Evolutionary conservation across 2,888 invertebrate species (phyloP), one percentile per base, ranked within the genome.

Genomic region (Drosophila yooni): DNA sequence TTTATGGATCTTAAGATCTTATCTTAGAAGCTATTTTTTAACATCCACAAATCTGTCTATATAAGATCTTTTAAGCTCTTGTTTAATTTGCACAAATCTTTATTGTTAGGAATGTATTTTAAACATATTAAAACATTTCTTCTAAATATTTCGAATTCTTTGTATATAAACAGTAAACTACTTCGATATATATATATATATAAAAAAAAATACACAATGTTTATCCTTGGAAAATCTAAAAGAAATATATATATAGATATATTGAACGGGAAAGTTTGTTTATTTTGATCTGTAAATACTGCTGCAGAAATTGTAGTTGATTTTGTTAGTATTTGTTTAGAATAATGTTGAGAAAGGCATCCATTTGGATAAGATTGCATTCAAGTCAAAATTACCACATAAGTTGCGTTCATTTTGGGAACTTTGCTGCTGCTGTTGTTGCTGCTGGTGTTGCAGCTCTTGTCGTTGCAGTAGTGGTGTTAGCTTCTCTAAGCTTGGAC

Each of bases 341-440:
- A 46, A 46, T 25, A 46, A 15, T 15, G 7, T 25, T 25, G 25
- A 15, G 15, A 46, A 15, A n/a, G n/a, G 1, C 0, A 7, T 25
- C 25, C 6, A 6, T 27, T 33, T 34, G 15, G 8, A 33, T 2
- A 21, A 1, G 0, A 34, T 21, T 34, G 21, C 43, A 11, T 31
- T 25, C 3, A 53, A 54, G 21, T 50, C 21, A 1, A 25, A 29
- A 51, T 82, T 69, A 83, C 88, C 88, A 90, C 88, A 87, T 82
- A 88, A 74, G 82, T 88, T 90, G 76, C 79, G 89, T 82, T 90
- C 90, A 60, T 54, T 83, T 90, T 88, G 87, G 86, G 78, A 82
- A 86, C 90, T 79, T 76, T 83, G 83, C 74, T 88, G 82, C 46
- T 70, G 63, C 27, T 62, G 74, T 36, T 34, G 53, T 1, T 40